These are phyloP conservation scores for Lepidochrysops patricia DNA, from an alignment of 2,888 invertebrate genomes.

Conservation along the genomic window DNA sequence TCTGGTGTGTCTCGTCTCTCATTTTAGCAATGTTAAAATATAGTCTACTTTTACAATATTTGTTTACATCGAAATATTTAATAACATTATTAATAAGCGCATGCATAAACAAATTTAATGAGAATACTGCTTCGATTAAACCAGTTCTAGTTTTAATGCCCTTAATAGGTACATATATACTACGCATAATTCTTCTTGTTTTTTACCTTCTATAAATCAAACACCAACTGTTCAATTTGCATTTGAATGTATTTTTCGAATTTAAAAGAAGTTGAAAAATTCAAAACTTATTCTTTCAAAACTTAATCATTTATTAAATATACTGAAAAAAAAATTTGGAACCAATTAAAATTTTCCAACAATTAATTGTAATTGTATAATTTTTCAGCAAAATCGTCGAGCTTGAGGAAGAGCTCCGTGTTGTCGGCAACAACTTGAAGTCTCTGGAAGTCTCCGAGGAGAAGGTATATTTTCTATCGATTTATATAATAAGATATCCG, in stretches of 20 bases:
- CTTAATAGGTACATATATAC: not conserved
- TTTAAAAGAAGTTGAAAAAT: too few species aligned
- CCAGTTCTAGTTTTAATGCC: not conserved
- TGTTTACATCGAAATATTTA: not conserved
- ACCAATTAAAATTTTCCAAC: not conserved
- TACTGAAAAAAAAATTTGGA: too few species aligned
- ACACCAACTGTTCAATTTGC: too few species aligned
- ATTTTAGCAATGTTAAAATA: too few species aligned
- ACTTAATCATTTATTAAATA: too few species aligned
- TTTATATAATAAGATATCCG: not conserved
- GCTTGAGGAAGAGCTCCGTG: conserved; percentile 99
- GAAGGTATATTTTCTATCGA: conserved; percentile 82
- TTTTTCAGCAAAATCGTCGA: conserved; percentile 96
- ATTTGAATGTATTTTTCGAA: too few species aligned
- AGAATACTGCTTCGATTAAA: not conserved
- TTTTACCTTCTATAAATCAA: too few species aligned
- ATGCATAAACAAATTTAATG: not conserved
- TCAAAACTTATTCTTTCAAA: too few species aligned
- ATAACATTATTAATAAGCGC: not conserved
- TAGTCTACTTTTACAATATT: too few species aligned
- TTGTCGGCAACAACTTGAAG: conserved; percentile 99
- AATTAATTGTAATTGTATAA: conserved; percentile 44
- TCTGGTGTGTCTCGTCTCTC: not conserved
- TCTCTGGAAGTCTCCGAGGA: conserved; percentile 99
- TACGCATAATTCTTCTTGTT: too few species aligned